Percentiles rank a stretch among this genome's conserved stretches.
These are phyloP conservation scores for Thunnus albacares DNA, from an alignment of 2,797 vertebrate genomes.

Conservation along the genomic window DNA sequence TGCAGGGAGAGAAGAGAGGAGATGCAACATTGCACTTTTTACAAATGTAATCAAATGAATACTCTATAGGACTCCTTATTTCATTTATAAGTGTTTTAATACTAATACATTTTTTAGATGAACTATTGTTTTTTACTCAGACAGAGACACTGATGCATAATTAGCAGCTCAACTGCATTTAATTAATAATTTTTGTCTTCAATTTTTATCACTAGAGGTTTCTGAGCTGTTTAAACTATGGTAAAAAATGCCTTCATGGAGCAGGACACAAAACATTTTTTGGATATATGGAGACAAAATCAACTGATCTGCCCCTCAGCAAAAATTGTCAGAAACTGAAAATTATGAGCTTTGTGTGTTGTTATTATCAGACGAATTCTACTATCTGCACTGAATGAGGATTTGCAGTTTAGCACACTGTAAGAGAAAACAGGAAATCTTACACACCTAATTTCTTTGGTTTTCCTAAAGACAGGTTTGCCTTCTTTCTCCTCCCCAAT, in stretches of 20 bases:
- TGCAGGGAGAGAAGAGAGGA: constrained; percentile 59
- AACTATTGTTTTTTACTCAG: too few species aligned
- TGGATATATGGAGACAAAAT: constrained; percentile 1
- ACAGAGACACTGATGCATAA: too few species aligned
- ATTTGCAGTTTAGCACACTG: not conserved
- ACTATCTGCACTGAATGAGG: not conserved
- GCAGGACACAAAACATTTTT: constrained; percentile 1
- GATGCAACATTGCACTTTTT: not conserved
- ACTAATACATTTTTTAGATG: too few species aligned
- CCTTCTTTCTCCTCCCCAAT: constrained; percentile 99
- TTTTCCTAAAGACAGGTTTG: constrained; percentile 98
- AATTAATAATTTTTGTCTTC: too few species aligned
- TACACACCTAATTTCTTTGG: constrained; percentile 98
- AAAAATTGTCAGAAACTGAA: not conserved
- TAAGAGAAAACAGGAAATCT: not conserved
- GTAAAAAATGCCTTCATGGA: too few species aligned
- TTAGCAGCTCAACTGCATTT: too few species aligned
- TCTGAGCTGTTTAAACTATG: too few species aligned
- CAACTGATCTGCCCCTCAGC: too few species aligned
- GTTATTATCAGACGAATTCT: not conserved
- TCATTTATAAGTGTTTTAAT: not conserved
- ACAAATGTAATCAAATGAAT: not conserved
- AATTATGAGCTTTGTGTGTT: not conserved
- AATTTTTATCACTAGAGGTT: too few species aligned
- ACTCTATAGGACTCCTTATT: not conserved